Percentiles rank a stretch among this genome's conserved stretches.
These are phyloP conservation scores for Acropternis orthonyx DNA, from an alignment of 2,797 vertebrate genomes.

Conservation along the genomic window DNA sequence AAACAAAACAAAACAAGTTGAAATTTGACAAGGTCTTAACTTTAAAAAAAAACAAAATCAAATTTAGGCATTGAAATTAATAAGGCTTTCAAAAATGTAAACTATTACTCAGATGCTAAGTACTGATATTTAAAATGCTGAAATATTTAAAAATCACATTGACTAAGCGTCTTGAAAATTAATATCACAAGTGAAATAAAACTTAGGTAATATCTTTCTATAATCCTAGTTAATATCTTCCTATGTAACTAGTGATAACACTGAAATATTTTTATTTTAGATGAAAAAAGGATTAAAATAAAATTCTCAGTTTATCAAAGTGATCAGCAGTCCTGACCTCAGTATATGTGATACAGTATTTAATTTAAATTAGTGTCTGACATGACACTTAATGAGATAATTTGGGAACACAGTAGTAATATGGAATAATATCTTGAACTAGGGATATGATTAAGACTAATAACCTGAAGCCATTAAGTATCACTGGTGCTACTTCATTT, in stretches of 20 bases:
- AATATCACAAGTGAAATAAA: background rate
- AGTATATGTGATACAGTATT: background rate
- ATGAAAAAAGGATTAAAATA: background rate
- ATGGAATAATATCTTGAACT: background rate
- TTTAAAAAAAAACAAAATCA: background rate
- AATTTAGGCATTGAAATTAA: background rate
- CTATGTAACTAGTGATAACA: background rate
- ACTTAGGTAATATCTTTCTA: background rate
- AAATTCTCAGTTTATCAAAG: background rate
- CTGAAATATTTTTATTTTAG: background rate
- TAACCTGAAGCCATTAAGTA: background rate
- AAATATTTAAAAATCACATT: background rate
- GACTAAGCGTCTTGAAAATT: background rate
- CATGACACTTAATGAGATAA: background rate
- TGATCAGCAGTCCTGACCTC: background rate
- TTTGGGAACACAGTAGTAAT: background rate
- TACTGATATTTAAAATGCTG: background rate
- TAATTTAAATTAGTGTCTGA: constrained; percentile 8
- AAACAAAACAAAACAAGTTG: background rate
- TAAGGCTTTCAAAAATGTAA: background rate
- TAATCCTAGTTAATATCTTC: background rate
- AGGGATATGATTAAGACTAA: background rate
- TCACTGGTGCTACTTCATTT: background rate
- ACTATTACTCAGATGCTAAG: background rate
- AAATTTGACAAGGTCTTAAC: background rate